Evolutionary conservation across 2,113 vertebrate genomes (phyloP).

Genomic region (Pedetes capensis): DNA sequence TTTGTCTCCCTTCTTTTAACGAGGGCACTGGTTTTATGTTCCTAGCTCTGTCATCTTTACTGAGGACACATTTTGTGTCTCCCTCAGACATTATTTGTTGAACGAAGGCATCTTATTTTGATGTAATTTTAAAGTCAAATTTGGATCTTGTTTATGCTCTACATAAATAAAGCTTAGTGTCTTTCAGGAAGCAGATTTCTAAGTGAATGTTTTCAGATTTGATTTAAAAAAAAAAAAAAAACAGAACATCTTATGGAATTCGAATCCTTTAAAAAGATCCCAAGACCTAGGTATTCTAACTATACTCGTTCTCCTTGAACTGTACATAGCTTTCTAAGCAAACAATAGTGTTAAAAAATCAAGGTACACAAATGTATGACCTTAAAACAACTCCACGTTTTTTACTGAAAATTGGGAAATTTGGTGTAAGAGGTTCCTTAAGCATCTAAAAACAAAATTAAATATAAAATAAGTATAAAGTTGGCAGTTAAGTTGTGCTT

Average conservation of each 20-base stretch:
- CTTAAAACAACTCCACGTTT: background rate
- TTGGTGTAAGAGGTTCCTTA: background rate
- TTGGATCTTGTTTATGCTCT: background rate
- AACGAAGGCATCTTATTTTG: constrained; percentile 30
- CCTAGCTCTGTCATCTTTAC: background rate
- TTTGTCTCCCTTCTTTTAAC: background rate
- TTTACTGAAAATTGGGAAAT: background rate
- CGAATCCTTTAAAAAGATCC: background rate
- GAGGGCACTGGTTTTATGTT: background rate
- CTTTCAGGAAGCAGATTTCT: constrained; percentile 8
- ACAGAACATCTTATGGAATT: background rate
- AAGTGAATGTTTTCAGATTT: constrained; percentile 32
- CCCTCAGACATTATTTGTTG: background rate
- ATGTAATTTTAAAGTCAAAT: background rate
- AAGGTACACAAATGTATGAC: background rate
- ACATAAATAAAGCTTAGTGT: background rate
- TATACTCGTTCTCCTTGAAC: constrained; percentile 21
- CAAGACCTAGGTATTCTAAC: background rate
- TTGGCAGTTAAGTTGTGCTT: background rate
- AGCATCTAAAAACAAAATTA: background rate
- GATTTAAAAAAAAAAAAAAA: background rate
- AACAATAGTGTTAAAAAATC: background rate
- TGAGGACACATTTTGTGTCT: background rate
- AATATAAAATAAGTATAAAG: background rate
- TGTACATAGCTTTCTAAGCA: background rate